Evolutionary conservation across 2,113 vertebrate species (phyloP).

Genomic region (Tympanuchus pallidicinctus): DNA sequence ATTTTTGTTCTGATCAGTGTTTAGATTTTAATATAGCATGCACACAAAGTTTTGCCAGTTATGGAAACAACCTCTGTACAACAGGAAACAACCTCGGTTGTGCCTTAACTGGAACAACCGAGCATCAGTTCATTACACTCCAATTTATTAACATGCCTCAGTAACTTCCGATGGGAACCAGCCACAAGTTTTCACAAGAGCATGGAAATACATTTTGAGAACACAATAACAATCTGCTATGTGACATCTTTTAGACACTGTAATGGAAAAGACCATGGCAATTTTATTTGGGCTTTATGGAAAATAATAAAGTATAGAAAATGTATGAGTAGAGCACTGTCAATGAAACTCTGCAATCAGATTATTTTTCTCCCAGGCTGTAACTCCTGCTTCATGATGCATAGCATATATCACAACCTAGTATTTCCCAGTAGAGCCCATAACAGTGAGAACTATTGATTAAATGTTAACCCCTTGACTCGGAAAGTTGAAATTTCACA

Average conservation of each 20-base stretch:
- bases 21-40: neutral
- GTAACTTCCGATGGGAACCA: neutral
- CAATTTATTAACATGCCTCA: slow-evolving; percentile 8
- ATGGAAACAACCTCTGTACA: neutral
- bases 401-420: slow-evolving; percentile 1
- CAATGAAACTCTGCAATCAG: slow-evolving; percentile 34
- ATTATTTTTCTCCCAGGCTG: slow-evolving; percentile 45
- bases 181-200: neutral
- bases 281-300: slow-evolving; percentile 41
- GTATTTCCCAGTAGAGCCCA: slow-evolving; percentile 43
- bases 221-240: neutral
- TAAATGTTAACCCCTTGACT: slow-evolving; percentile 54
- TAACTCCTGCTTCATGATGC: slow-evolving; percentile 59
- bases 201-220: neutral
- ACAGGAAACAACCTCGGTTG: neutral
- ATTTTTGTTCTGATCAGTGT: neutral
- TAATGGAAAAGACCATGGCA: slow-evolving; percentile 15
- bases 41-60: neutral
- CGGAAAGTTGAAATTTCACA: slow-evolving; percentile 36
- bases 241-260: slow-evolving; percentile 21
- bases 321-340: neutral
- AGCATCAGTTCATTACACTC: slow-evolving; percentile 11
- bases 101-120: neutral
- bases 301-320: slow-evolving; percentile 52
- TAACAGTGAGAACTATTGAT: slow-evolving; percentile 58